A percentile compares a stretch with the other conserved stretches of the same genome.
These are phyloP conservation scores for Platysternon megacephalum DNA, from an alignment of 2,113 vertebrate species.

Conservation along the genomic window DNA sequence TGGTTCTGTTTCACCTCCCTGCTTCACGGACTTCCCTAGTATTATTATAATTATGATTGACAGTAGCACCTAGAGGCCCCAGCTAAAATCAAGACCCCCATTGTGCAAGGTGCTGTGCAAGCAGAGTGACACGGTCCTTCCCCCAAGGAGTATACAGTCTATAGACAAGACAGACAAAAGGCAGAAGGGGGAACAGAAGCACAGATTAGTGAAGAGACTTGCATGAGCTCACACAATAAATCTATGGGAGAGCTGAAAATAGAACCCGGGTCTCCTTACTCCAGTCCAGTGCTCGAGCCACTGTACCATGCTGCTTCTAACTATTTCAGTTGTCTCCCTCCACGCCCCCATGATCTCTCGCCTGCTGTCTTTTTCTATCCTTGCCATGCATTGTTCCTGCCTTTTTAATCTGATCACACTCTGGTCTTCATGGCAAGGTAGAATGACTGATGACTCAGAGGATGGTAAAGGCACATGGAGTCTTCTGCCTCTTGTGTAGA, in stretches of 20 bases:
- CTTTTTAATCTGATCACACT: accelerated
- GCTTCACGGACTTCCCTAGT: background rate
- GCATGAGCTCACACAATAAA: background rate
- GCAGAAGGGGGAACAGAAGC: background rate
- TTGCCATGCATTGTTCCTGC: background rate
- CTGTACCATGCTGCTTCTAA: background rate
- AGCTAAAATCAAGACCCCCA: accelerated
- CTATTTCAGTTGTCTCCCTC: background rate
- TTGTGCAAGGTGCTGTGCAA: accelerated
- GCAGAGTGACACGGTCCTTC: accelerated
- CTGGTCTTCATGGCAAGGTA: accelerated
- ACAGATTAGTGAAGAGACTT: background rate
- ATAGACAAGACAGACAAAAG: background rate
- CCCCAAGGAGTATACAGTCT: accelerated
- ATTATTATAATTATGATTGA: background rate
- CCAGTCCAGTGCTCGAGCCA: background rate
- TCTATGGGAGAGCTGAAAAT: accelerated
- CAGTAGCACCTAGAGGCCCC: background rate
- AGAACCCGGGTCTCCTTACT: background rate
- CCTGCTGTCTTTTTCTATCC: background rate
- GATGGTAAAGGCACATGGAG: background rate
- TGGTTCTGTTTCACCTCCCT: background rate
- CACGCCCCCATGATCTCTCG: background rate
- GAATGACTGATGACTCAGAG: background rate
- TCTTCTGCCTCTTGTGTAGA: background rate